Conservation (phyloP, 2,888 invertebrate genomes). For the Caenorhabditis japonica region DNA sequence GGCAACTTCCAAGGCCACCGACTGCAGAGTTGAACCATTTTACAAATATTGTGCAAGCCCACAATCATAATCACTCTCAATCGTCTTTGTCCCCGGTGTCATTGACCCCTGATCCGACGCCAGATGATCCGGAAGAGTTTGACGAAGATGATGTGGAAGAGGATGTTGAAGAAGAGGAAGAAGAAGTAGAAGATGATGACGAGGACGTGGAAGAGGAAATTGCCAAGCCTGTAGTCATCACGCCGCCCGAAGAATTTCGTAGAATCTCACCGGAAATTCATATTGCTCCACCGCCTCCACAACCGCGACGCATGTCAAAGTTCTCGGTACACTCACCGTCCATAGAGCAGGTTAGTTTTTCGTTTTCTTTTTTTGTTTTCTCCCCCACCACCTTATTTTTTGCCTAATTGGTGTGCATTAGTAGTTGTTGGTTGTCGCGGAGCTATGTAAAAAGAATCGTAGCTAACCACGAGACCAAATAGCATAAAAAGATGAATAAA, state of each 20-base stretch:
- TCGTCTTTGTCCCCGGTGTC: constrained; percentile 46
- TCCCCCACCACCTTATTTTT: too few species aligned
- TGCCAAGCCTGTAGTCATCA: constrained; percentile 23
- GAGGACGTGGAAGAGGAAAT: constrained; percentile 8
- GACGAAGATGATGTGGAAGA: constrained; percentile 29
- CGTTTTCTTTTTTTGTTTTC: too few species aligned
- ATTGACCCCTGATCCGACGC: constrained; percentile 50
- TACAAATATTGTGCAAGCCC: constrained; percentile 19
- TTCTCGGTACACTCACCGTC: constrained; percentile 68
- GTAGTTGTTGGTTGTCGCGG: too few species aligned
- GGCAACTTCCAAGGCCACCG: constrained; percentile 60
- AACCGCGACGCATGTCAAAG: constrained; percentile 58
- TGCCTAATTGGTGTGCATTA: constrained; percentile 34
- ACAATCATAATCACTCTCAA: constrained; percentile 16
- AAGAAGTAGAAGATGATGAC: constrained; percentile 18
- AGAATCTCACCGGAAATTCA: constrained; percentile 30
- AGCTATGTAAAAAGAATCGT: too few species aligned
- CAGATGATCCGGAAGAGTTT: constrained; percentile 37
- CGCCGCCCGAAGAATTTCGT: constrained; percentile 30
- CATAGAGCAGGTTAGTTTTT: constrained; percentile 68
- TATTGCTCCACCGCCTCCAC: constrained; percentile 43
- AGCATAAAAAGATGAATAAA: too few species aligned
- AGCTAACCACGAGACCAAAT: too few species aligned
- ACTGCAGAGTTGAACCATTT: constrained; percentile 42
- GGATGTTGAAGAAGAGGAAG: constrained; percentile 3